Conservation (phyloP, 2,888 invertebrate genomes). For the Coleophora flavipennella region DNA sequence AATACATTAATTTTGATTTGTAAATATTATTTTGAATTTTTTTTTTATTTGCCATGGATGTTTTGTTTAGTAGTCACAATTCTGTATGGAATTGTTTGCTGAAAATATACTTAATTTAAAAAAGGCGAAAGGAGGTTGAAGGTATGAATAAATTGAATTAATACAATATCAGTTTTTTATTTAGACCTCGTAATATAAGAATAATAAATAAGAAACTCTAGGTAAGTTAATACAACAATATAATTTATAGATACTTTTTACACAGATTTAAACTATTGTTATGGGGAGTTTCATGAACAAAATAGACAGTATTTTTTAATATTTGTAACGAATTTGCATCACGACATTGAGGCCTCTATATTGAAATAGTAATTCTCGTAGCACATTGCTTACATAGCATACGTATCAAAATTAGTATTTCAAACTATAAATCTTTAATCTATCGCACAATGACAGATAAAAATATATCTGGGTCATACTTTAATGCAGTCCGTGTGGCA, state of each 20-base stretch:
- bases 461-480: no score
- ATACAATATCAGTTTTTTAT: slow-evolving; percentile 18
- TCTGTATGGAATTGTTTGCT: slow-evolving; percentile 54
- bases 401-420: no score
- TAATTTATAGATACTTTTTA: slow-evolving; percentile 57
- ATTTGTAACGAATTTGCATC: no score
- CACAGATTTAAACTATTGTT: slow-evolving; percentile 20
- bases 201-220: slow-evolving; percentile 45
- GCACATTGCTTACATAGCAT: no score
- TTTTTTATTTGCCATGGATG: slow-evolving; percentile 65
- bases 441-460: no score
- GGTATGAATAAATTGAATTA: slow-evolving; percentile 65
- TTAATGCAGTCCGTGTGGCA: no score
- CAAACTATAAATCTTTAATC: no score
- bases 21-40: slow-evolving; percentile 59
- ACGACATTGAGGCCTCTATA: no score
- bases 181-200: slow-evolving; percentile 17
- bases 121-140: slow-evolving; percentile 59
- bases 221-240: slow-evolving; percentile 49
- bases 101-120: slow-evolving; percentile 47
- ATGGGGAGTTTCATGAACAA: slow-evolving; percentile 2
- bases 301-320: slow-evolving; percentile 4
- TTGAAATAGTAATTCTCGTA: no score
- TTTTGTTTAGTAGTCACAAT: slow-evolving; percentile 54
- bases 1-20: slow-evolving; percentile 54